Base-by-base conservation (phyloP, 1,140 invertebrate genomes). In the Macrobrachium rosenbergii region DNA sequence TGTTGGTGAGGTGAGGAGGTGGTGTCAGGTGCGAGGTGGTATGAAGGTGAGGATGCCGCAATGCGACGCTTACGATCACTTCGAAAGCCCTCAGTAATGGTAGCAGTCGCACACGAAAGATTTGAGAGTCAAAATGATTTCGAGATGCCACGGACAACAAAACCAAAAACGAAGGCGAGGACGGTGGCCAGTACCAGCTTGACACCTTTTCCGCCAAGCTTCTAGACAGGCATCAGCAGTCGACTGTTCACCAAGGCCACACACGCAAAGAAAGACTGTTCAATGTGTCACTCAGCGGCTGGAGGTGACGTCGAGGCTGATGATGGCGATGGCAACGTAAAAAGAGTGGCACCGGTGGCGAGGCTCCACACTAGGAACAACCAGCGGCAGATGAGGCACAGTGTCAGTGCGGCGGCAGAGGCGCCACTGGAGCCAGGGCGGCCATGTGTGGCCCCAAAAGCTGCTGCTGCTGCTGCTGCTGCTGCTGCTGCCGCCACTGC, bases 341-440 rank as follows among this genome's bases (percentile, higher is more conserved):
- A 72, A 69, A 73, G 63, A 73, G 77, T 73, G 73, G 82, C 45
- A 76, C 72, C 82, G 82, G 82, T 73, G 77, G 75, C 28, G 28
- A 37, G 28, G 28, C 28, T 37, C 28, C 28, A 37, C 28, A 37
- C 28, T 37, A 37, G 28, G n/a, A 37, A 37, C 28, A 67, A 80
- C 75, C 83, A 58, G 83, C 37, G 77, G 83, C 83, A 52, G 83
- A 75, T 62, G 77, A 73, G 83, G 64, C 75, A 72, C 83, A 79
- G 73, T 85, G 76, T 80, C 77, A 79, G 75, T 80, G 77, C 83
- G 75, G 83, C 83, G 83, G 83, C 83, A 76, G 77, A 80, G 83
- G 83, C 83, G 83, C 83, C 83, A 85, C 83, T 85, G 83, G 82
- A 83, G 75, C 82, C 43, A 83, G 58, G 75, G 82, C 73, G 72